Evolutionary conservation across 2,113 vertebrate genomes (phyloP).

Genomic region (Galemys pyrenaicus): DNA sequence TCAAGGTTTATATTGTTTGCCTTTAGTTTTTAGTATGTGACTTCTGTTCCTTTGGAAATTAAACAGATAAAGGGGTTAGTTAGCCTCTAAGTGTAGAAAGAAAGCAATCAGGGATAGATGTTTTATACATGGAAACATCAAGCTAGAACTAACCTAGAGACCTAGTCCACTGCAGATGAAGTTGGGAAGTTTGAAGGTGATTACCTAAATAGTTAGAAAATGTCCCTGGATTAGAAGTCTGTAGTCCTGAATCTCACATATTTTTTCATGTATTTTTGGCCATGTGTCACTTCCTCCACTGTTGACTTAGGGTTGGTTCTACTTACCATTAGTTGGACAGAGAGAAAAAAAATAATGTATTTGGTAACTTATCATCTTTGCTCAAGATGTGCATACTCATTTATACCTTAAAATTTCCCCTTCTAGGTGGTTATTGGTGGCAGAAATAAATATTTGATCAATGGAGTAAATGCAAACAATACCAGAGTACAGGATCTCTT

Average conservation of each 20-base stretch:
- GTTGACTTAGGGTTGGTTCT: background rate
- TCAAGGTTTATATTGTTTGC: background rate
- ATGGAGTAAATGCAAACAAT: constrained; percentile 93
- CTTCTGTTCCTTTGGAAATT: background rate
- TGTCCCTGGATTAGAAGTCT: background rate
- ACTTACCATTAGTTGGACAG: background rate
- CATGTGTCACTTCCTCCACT: background rate
- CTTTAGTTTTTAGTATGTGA: background rate
- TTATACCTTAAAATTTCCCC: constrained; percentile 27
- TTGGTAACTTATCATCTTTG: background rate
- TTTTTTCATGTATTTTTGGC: background rate
- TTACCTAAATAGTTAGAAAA: background rate
- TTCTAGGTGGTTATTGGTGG: constrained; percentile 92
- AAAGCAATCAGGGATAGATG: background rate
- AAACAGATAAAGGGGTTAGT: background rate
- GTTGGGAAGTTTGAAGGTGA: background rate
- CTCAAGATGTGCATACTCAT: background rate
- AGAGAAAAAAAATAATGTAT: background rate
- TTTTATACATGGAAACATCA: background rate
- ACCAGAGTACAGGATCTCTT: constrained; percentile 95
- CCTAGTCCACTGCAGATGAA: background rate
- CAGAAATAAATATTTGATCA: constrained; percentile 96
- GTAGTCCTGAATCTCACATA: background rate
- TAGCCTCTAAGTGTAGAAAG: background rate
- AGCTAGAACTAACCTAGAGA: background rate